These are phyloP conservation scores for Drosophila parthenogenetica DNA, from an alignment of 2,888 invertebrate species.

Conservation along the genomic window DNA sequence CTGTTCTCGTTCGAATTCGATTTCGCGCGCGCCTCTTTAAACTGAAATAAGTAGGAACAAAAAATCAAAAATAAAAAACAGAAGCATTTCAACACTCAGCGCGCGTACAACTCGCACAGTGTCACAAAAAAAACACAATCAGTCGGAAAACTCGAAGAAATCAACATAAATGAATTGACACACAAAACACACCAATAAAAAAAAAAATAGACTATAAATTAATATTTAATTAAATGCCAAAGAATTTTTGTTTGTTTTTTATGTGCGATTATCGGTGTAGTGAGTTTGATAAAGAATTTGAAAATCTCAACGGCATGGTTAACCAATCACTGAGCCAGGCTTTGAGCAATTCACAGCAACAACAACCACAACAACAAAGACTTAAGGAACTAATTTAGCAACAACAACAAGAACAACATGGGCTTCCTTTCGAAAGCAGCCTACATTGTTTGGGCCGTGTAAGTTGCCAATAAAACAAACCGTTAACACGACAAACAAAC, in stretches of 20 bases:
- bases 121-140: slow-evolving; percentile 13
- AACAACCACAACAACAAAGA: neutral
- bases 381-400: neutral
- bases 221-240: slow-evolving; percentile 15
- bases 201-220: slow-evolving; percentile 13
- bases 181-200: slow-evolving; percentile 3
- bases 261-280: slow-evolving; percentile 15
- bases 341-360: slow-evolving; percentile 20
- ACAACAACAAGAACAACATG: slow-evolving; percentile 85
- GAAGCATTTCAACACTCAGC: slow-evolving; percentile 61
- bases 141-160: neutral
- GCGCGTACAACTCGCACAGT: slow-evolving; percentile 37
- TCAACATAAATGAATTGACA: slow-evolving; percentile 6
- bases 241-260: slow-evolving; percentile 1
- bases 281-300: slow-evolving; percentile 29
- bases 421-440: slow-evolving; percentile 92
- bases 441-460: slow-evolving; percentile 93
- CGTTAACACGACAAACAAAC: neutral
- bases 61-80: neutral
- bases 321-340: slow-evolving; percentile 42
- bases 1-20: slow-evolving; percentile 10
- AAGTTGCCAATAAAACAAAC: slow-evolving; percentile 85
- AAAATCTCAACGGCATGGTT: slow-evolving; percentile 57
- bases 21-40: slow-evolving; percentile 55
- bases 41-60: slow-evolving; percentile 7